These are phyloP conservation scores for Bos javanicus DNA, from an alignment of 2,113 vertebrate species.

Conservation along the genomic window DNA sequence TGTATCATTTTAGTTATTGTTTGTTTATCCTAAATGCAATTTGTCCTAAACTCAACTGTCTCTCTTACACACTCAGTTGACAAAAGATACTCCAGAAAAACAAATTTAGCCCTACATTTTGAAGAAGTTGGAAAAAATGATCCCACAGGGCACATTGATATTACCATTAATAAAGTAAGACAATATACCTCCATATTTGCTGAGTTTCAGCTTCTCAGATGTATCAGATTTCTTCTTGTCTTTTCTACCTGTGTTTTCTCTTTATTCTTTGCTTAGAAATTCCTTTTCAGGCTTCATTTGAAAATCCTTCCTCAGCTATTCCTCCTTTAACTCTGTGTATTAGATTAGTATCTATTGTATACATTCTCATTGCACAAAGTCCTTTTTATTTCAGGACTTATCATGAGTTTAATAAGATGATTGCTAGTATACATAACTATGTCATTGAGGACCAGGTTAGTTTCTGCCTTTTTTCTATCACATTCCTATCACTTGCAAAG, in stretches of 20 bases:
- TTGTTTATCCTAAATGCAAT: not conserved
- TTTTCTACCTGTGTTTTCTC: not conserved
- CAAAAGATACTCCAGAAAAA: not conserved
- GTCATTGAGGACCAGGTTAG: not conserved
- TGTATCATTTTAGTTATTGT: not conserved
- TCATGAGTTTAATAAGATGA: not conserved
- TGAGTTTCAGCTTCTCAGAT: not conserved
- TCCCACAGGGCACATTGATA: fast-evolving
- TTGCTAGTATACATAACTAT: not conserved
- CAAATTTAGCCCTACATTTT: not conserved
- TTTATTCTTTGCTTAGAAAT: not conserved
- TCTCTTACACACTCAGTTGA: not conserved
- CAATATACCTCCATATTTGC: not conserved
- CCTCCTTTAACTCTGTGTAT: not conserved
- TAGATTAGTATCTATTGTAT: not conserved
- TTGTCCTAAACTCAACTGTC: not conserved
- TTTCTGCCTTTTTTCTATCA: not conserved
- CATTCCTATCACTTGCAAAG: not conserved
- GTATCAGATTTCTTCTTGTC: not conserved
- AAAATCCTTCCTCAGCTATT: not conserved
- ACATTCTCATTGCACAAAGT: not conserved
- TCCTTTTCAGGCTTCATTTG: not conserved
- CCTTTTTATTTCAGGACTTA: not conserved
- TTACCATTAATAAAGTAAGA: not conserved
- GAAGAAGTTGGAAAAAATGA: not conserved